Conservation (phyloP, 92 coral and sea anemone species). For the Desmophyllum pertusum region DNA sequence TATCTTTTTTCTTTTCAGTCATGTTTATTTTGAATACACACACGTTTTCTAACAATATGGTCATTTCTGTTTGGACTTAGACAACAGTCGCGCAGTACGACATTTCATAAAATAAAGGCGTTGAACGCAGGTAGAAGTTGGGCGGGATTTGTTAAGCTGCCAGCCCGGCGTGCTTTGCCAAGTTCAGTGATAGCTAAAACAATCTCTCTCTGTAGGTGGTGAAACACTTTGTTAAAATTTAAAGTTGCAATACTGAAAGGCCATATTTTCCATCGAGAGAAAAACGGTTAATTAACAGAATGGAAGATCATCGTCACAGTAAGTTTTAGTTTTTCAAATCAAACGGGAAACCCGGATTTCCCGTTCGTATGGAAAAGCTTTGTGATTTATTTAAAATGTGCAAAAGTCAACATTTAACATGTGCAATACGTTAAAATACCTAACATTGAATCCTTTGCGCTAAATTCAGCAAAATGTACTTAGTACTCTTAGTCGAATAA, state of each 20-base stretch:
- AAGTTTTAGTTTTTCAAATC: too few species aligned
- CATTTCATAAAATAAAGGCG: background rate
- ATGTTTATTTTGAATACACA: background rate
- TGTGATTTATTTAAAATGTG: too few species aligned
- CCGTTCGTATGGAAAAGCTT: too few species aligned
- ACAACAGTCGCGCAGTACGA: background rate
- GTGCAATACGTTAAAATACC: too few species aligned
- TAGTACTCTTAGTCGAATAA: too few species aligned
- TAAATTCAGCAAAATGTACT: background rate
- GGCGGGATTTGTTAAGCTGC: too few species aligned
- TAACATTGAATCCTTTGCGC: background rate
- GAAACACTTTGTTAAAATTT: background rate
- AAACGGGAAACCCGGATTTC: too few species aligned
- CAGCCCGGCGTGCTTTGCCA: too few species aligned
- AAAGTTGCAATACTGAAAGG: background rate
- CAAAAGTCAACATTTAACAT: too few species aligned
- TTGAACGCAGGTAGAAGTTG: background rate
- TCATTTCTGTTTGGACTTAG: background rate
- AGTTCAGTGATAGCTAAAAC: background rate
- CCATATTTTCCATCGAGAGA: background rate
- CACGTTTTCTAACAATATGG: background rate
- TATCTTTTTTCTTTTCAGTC: background rate
- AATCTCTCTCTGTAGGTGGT: slow-evolving; percentile 11
- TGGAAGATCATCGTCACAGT: too few species aligned
- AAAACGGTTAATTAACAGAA: background rate